phyloP scores from a whole-genome alignment of 2,797 vertebrate species.

The Euphonia xanthogaster region DNA sequence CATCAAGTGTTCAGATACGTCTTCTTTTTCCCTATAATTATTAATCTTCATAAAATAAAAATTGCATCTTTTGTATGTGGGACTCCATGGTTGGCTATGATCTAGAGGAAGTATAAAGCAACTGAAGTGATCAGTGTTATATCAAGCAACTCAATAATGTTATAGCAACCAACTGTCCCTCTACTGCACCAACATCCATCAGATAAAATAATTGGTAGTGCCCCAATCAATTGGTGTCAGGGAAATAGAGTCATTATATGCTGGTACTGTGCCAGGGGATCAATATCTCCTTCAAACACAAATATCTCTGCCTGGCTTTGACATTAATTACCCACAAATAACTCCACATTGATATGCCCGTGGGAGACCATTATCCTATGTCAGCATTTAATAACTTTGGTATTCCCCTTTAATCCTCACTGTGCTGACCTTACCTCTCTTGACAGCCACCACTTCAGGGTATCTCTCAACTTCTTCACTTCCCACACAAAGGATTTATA shows the following conservation, averaged over 20 bases:
- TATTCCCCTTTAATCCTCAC: not conserved
- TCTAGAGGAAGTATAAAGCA: not conserved
- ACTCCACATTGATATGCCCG: not conserved
- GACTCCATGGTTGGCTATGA: not conserved
- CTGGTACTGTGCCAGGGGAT: not conserved
- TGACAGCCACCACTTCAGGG: not conserved
- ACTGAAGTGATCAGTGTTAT: not conserved
- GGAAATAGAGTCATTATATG: not conserved
- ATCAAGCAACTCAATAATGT: not conserved
- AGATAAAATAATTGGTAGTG: conserved; percentile 1
- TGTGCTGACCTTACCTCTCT: not conserved
- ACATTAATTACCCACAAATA: conserved; percentile 6
- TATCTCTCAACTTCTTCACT: not conserved
- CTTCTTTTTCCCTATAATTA: not conserved
- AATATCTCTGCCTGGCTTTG: not conserved
- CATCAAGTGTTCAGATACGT: not conserved
- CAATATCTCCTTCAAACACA: conserved; percentile 6
- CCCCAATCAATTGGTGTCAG: not conserved
- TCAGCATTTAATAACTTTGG: not conserved
- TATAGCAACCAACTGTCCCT: not conserved
- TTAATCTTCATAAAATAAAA: not conserved
- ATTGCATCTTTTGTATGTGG: not conserved
- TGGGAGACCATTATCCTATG: not conserved
- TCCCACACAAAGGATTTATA: not conserved
- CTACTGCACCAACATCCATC: not conserved